Percentiles rank a stretch among this genome's conserved stretches.
These are phyloP conservation scores for Diplodus puntazzo DNA, from an alignment of 2,797 vertebrate genomes.

Conservation along the genomic window DNA sequence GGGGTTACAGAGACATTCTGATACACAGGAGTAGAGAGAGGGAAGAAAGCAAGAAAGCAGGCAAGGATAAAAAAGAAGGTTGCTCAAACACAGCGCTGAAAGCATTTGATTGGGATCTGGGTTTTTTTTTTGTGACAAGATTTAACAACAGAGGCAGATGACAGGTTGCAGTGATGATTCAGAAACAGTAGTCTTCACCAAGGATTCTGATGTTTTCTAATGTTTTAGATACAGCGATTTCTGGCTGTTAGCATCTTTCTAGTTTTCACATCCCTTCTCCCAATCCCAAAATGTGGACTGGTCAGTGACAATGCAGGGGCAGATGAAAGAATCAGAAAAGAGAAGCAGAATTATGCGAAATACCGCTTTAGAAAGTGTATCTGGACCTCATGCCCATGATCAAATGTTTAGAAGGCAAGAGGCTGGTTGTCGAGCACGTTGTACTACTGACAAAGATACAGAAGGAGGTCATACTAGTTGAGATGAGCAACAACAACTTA, in stretches of 20 bases:
- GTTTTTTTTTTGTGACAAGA: not conserved
- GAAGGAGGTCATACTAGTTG: not conserved
- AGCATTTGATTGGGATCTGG: conserved; percentile 1
- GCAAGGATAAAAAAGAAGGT: not conserved
- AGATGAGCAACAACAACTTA: not conserved
- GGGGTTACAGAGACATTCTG: conserved; percentile 41
- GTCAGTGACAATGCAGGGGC: conserved; percentile 14
- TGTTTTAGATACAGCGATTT: not conserved
- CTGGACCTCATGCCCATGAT: not conserved
- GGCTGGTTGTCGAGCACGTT: not conserved
- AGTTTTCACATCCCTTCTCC: conserved; percentile 3
- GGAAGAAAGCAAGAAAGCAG: not conserved
- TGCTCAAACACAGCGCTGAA: conserved; percentile 4
- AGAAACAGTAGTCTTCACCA: conserved; percentile 3
- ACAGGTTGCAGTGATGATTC: conserved; percentile 6
- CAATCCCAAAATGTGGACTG: conserved; percentile 24
- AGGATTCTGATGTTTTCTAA: conserved; percentile 8
- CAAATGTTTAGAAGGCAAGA: conserved; percentile 5
- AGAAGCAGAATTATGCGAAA: conserved; percentile 8
- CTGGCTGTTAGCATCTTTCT: not conserved
- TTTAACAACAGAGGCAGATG: conserved; percentile 4
- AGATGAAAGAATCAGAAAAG: conserved; percentile 15
- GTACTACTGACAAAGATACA: not conserved
- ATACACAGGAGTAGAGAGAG: conserved; percentile 18
- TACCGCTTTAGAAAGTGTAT: not conserved